phyloP scores from a whole-genome alignment of 2,113 vertebrate species.

The Genyomyrus donnyi region DNA sequence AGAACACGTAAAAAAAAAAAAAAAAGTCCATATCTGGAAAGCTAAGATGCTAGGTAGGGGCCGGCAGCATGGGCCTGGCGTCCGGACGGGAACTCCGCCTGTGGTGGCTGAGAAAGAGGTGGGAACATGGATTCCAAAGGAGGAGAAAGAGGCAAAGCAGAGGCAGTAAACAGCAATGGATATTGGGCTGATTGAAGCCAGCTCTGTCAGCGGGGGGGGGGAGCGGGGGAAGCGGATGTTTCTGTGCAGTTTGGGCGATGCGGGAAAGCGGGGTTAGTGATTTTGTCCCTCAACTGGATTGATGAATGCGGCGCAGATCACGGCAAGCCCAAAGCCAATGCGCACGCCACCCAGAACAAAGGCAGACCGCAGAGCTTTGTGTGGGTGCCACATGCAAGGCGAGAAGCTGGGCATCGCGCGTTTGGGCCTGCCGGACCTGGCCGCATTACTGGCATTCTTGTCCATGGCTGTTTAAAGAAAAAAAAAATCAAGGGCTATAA shows the following conservation, averaged over 20 bases:
- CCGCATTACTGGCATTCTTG: conserved; percentile 35
- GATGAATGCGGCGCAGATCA: conserved; percentile 30
- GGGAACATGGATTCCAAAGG: conserved; percentile 11
- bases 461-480: conserved; percentile 41
- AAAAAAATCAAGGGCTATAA: not conserved
- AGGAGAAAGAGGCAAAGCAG: conserved; percentile 34
- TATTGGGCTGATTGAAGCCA: conserved; percentile 39
- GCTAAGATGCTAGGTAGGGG: not conserved
- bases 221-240: not conserved
- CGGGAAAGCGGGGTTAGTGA: conserved; percentile 47
- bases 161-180: conserved; percentile 56
- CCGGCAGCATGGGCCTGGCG: not conserved
- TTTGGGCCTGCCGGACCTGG: conserved; percentile 17
- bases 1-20: not conserved
- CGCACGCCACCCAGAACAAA: not conserved
- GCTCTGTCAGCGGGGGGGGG: conserved; percentile 9
- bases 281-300: conserved; percentile 33
- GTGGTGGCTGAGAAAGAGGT: conserved; percentile 14
- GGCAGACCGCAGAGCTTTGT: conserved; percentile 15
- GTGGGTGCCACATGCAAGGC: conserved; percentile 37
- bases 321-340: conserved; percentile 24
- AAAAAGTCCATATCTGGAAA: not conserved
- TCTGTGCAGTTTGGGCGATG: not conserved
- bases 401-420: conserved; percentile 31
- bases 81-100: not conserved